phyloP scores from a whole-genome alignment of 2,113 vertebrate species.

The Trachemys scripta region DNA sequence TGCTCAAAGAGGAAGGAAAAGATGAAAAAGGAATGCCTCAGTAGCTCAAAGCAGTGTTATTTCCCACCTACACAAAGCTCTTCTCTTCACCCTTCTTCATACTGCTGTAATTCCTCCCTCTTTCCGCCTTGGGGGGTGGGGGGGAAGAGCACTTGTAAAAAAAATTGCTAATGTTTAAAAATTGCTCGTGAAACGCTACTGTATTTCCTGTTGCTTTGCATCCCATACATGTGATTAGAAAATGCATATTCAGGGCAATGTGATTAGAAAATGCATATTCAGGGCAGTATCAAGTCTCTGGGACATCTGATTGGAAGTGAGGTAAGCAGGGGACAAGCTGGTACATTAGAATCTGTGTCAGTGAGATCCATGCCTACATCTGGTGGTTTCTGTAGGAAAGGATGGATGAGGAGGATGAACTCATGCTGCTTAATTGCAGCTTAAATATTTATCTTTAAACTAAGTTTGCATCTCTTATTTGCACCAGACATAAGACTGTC shows the following conservation, averaged over 20 bases:
- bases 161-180: slow-evolving; percentile 65
- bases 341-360: neutral
- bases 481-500: neutral
- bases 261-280: neutral
- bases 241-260: neutral
- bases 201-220: slow-evolving; percentile 22
- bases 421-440: neutral
- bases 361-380: neutral
- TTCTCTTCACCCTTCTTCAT: slow-evolving; percentile 37
- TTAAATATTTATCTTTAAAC: slow-evolving; percentile 30
- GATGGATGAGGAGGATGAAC: neutral
- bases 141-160: slow-evolving; percentile 46
- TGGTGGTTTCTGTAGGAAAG: neutral
- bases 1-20: slow-evolving; percentile 46
- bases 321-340: neutral
- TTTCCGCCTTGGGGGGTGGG: slow-evolving; percentile 27
- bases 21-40: slow-evolving; percentile 47
- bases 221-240: neutral
- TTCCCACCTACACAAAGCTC: slow-evolving; percentile 53
- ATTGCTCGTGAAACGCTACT: slow-evolving; percentile 33
- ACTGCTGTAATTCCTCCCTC: slow-evolving; percentile 38
- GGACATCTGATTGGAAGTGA: neutral
- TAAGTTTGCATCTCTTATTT: slow-evolving; percentile 12
- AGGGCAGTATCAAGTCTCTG: neutral
- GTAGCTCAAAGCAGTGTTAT: slow-evolving; percentile 44